A percentile compares a stretch with the other conserved stretches of the same genome.
Conservation (phyloP, 2,797 vertebrate species). For the Gymnothorax javanicus region DNA sequence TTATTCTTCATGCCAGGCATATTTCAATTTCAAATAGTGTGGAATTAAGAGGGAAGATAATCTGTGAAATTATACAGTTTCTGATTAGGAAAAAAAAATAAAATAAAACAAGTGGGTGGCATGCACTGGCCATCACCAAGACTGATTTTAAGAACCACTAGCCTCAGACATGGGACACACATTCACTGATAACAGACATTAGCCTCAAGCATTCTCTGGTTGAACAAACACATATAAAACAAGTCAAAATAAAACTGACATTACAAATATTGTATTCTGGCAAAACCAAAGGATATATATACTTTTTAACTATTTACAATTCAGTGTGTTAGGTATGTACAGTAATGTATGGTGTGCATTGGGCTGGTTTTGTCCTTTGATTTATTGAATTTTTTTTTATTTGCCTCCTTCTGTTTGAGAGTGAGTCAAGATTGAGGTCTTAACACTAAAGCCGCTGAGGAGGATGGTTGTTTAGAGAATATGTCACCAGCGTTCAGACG, state of each 20-base stretch:
- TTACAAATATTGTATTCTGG: slow-evolving; percentile 9
- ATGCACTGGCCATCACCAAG: no score
- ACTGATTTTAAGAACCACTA: background rate
- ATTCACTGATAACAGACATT: slow-evolving; percentile 37
- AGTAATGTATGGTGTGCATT: slow-evolving; percentile 1
- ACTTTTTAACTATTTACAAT: background rate
- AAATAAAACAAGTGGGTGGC: no score
- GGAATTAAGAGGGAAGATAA: background rate
- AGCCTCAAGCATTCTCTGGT: slow-evolving; percentile 11
- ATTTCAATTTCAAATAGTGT: background rate
- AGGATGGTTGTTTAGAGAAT: background rate
- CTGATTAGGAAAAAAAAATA: background rate
- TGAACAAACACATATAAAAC: slow-evolving; percentile 20
- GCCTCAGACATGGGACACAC: slow-evolving; percentile 31
- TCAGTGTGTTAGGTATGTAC: background rate
- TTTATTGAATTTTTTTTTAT: background rate
- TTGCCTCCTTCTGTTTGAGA: background rate
- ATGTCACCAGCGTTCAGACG: background rate
- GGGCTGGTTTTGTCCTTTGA: background rate
- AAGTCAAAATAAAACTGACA: slow-evolving; percentile 1
- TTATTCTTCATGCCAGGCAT: background rate
- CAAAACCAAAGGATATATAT: slow-evolving; percentile 6
- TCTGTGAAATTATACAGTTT: background rate
- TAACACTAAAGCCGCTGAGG: background rate
- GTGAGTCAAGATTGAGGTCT: background rate